Conservation (phyloP, 2,888 invertebrate species). For the Eristalis tenax region DNA sequence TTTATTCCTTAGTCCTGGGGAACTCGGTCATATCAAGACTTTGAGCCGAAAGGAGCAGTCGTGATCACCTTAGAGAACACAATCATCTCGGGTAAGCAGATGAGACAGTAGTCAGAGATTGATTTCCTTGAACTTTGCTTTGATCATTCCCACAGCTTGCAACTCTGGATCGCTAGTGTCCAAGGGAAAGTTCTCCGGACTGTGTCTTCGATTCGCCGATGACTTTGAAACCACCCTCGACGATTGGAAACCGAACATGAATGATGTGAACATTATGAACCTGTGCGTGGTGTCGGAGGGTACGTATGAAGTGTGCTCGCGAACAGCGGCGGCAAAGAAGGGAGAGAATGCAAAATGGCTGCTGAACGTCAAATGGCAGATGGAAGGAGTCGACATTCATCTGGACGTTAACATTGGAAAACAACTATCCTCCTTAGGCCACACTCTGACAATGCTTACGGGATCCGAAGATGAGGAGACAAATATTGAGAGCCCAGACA, state of each 20-base stretch:
- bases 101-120: background rate
- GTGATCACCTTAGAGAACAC: conserved; percentile 98
- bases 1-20: conserved; percentile 84
- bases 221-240: conserved; percentile 98
- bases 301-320: conserved; percentile 93
- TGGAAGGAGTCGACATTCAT: conserved; percentile 99
- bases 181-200: conserved; percentile 93
- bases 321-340: conserved; percentile 93
- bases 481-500: conserved; percentile 87
- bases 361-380: conserved; percentile 98
- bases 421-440: conserved; percentile 95
- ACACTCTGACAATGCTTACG: conserved; percentile 97
- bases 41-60: conserved; percentile 93
- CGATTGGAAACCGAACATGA: conserved; percentile 97
- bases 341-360: conserved; percentile 98
- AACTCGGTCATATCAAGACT: conserved; percentile 86
- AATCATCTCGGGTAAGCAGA: conserved; percentile 85
- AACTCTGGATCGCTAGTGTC: conserved; percentile 97
- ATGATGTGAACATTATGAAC: conserved; percentile 90
- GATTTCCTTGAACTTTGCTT: background rate
- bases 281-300: conserved; percentile 99
- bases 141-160: conserved; percentile 85
- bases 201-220: conserved; percentile 97
- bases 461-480: conserved; percentile 92
- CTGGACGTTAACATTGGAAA: conserved; percentile 98